Base-by-base conservation (phyloP, 2,888 invertebrate species). In the Bellardia bayeri region DNA sequence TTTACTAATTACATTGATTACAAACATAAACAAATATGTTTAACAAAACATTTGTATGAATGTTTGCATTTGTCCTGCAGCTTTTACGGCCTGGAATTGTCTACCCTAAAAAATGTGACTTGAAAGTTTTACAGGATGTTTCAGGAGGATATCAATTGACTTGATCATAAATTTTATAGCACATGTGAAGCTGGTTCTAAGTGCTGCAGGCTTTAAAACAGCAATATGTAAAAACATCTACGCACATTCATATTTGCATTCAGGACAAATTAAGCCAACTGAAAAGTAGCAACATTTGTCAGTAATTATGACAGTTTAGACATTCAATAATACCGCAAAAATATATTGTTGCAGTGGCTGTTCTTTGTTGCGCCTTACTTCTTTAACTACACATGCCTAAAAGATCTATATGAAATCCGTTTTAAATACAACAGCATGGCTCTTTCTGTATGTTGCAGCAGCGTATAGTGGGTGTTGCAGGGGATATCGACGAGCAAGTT, bases 211-310 rank as follows among this genome's bases (percentile, higher is more conserved):
- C 11, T 45, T n/a, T n/a, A n/a, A n/a, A n/a, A n/a, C 45, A 45
- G 9, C 11, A 14, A 68, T 4, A 68, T 33, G 2, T 49, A 6
- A 11, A 14, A 3, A 45, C 45, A 11, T 13, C 13, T 2, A 40
- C n/a, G 42, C 58, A 58, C 58, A 51, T 14, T 13, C 2, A 14
- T 13, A n/a, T n/a, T 56, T 3, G 9, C 40, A 33, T 54, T 16
- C 0, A 81, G 80, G 58, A 83, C 68, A 56, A 54, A 37, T 6
- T 54, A 69, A 37, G 45, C 51, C 16, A 81, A 81, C 63, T 69
- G 84, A 85, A 89, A 90, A 88, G 81, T 86, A 88, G 82, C 87
- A 88, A 85, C 87, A 85, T 88, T 89, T 89, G 89, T 88, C 89
- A 88, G 89, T 88, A 87, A 88, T 89, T 88, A 89, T 88, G 89